These are phyloP conservation scores for Brachyrhaphis roseni DNA, from an alignment of 2,797 vertebrate species.

Conservation along the genomic window DNA sequence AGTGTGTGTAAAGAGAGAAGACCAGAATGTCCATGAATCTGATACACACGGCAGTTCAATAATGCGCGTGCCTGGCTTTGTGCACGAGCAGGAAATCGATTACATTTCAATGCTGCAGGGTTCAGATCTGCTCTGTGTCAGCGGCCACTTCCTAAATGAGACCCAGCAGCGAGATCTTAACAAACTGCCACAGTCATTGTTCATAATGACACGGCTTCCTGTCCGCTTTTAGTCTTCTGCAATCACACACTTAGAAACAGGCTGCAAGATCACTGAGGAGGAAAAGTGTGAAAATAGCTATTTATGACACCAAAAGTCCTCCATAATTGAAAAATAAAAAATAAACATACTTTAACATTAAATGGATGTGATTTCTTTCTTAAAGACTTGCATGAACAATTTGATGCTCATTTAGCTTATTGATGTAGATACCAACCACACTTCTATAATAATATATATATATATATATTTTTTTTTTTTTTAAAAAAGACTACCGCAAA, in stretches of 20 bases:
- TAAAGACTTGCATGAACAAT: neutral
- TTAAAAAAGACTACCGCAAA: neutral
- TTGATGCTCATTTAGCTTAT: neutral
- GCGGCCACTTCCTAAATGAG: constrained; percentile 36
- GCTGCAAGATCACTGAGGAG: neutral
- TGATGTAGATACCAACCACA: neutral
- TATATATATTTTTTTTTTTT: neutral
- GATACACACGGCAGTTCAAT: constrained; percentile 12
- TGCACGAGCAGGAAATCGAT: constrained; percentile 22
- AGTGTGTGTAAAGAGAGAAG: constrained; percentile 10
- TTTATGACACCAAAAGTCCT: constrained; percentile 26
- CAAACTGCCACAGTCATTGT: neutral
- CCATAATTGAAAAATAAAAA: neutral
- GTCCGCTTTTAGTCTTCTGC: neutral
- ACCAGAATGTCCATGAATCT: constrained; percentile 17
- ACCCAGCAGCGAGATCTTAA: constrained; percentile 34
- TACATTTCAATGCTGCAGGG: constrained; percentile 36
- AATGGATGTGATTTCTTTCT: neutral
- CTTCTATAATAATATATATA: neutral
- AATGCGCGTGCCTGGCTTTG: neutral
- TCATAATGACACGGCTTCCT: neutral
- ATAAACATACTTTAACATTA: neutral
- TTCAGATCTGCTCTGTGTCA: constrained; percentile 52
- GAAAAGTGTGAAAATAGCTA: neutral
- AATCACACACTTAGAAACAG: neutral